Evolutionary conservation across 1,140 invertebrate species (phyloP), one percentile per base, ranked within the genome.

Genomic region (Whitmania pigra): DNA sequence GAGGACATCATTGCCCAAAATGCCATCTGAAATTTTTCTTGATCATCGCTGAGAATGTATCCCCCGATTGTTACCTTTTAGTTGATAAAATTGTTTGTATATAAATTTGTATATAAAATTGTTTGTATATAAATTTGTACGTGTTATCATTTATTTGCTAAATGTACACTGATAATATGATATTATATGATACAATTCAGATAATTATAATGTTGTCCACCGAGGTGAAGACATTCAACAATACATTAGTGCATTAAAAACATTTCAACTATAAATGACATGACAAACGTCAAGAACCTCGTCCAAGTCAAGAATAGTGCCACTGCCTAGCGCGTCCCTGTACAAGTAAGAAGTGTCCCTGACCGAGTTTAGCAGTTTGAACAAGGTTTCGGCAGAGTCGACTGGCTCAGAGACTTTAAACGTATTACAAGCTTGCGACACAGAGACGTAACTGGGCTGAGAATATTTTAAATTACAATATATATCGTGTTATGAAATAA

Each of bases 1-100:
- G 82, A 81, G 18, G 83, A 79, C 73, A 82, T 72, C 49, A 84
- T 79, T 7, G 78, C 75, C 83, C 83, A 84, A 29, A 73, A 36
- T 27, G 72, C 81, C 81, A 84, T 82, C 74, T 84, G 83, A 18
- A 77, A 77, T 73, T 79, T 75, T 29, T 76, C 73, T 72, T 84
- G 80, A 31, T 79, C 79, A 11, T 54, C n/a, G 53, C 57, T 72
- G 53, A 75, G 74, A 25, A 73, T 73, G 31, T 53, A 75, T 55
- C 67, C 67, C n/a, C 74, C 74, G 18, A 75, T 54, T 3, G 75
- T 22, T 20, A 74, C 29, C 73, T 74, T 27, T 63, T 18, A 11
- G 57, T 63, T 63, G 22, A 49, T 49, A 49, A 49, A 36, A 36
- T 36, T 36, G 3, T 49, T 49, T 49, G 3, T 5, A 49, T 36